Evolutionary conservation across 2,113 vertebrate genomes (phyloP).

Genomic region (Anoura caudifer): DNA sequence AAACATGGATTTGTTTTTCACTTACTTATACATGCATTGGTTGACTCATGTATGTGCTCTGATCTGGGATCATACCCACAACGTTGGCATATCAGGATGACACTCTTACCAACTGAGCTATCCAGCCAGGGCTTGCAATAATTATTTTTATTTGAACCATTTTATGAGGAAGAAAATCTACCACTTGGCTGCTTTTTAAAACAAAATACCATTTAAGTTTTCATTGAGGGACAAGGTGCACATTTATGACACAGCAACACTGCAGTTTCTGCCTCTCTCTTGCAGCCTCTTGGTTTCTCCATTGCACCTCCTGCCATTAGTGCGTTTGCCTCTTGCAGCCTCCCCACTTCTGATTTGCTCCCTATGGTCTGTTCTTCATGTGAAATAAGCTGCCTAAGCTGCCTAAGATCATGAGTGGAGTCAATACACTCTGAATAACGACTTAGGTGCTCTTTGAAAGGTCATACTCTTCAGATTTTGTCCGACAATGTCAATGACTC

Average conservation of each 20-base stretch:
- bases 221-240: background rate
- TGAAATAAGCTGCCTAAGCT: background rate
- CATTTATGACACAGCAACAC: background rate
- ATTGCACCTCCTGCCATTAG: background rate
- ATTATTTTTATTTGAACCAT: background rate
- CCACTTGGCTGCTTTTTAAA: background rate
- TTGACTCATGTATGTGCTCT: no score
- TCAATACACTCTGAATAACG: background rate
- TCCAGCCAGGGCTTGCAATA: no score
- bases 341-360: background rate
- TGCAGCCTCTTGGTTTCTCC: background rate
- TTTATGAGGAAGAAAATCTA: background rate
- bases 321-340: background rate
- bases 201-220: background rate
- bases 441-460: background rate
- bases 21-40: no score
- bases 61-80: no score
- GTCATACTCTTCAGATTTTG: background rate
- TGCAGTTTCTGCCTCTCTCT: background rate
- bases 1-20: no score
- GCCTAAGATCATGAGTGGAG: no score
- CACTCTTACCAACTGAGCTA: no score
- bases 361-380: background rate
- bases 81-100: no score
- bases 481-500: background rate